These are phyloP conservation scores for Lanius ludovicianus DNA, from an alignment of 2,113 vertebrate genomes.

Conservation along the genomic window DNA sequence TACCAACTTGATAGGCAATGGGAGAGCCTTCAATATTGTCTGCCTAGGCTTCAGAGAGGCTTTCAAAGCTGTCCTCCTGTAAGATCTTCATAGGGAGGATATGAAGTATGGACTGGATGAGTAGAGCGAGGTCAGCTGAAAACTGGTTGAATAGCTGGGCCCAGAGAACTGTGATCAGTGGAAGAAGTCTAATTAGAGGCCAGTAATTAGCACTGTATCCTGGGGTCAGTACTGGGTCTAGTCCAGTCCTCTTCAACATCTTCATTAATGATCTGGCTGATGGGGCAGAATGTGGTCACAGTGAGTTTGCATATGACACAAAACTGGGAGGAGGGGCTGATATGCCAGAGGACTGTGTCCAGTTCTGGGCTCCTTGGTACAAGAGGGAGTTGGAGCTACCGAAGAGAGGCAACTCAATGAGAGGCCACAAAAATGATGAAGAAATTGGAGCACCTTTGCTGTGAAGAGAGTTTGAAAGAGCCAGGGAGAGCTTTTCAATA, in stretches of 20 bases:
- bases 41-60: neutral
- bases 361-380: neutral
- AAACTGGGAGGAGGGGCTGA: neutral
- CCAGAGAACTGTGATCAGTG: neutral
- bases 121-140: fast-evolving
- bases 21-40: neutral
- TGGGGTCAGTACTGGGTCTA: neutral
- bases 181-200: neutral
- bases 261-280: neutral
- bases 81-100: no score
- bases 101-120: neutral
- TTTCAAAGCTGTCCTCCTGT: neutral
- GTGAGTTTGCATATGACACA: neutral
- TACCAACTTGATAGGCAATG: neutral
- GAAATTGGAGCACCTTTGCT: neutral
- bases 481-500: neutral
- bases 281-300: neutral
- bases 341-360: neutral
- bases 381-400: neutral
- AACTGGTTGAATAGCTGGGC: neutral
- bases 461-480: neutral
- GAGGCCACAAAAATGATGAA: neutral
- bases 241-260: neutral
- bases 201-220: neutral
- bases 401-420: neutral